These are phyloP conservation scores for Synaphobranchus kaupii DNA, from an alignment of 2,797 vertebrate genomes.

Conservation along the genomic window DNA sequence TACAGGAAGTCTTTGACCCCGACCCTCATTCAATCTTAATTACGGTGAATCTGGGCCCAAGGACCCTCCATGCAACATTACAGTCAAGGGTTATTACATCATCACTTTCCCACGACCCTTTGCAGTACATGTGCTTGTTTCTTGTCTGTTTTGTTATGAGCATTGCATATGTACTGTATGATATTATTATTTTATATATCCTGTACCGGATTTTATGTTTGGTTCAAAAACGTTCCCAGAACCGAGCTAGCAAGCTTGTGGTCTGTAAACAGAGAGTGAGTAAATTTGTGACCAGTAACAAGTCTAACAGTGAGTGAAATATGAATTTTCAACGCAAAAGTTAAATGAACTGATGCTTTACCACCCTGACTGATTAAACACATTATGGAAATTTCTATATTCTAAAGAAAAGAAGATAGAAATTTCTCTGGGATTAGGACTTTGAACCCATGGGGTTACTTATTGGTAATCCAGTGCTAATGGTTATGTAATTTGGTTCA, in stretches of 20 bases:
- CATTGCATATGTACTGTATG: not conserved
- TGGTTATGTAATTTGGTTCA: too few species aligned
- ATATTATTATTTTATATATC: not conserved
- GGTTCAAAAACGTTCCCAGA: not conserved
- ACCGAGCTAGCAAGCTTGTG: not conserved
- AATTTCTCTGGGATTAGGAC: too few species aligned
- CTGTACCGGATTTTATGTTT: not conserved
- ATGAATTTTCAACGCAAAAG: not conserved
- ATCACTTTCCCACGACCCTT: not conserved
- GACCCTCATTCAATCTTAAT: not conserved
- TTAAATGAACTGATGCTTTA: not conserved
- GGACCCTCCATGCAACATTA: not conserved
- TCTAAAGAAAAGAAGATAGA: not conserved
- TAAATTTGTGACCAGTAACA: not conserved
- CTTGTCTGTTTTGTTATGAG: too few species aligned
- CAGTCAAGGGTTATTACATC: not conserved
- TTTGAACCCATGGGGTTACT: too few species aligned
- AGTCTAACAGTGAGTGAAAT: not conserved
- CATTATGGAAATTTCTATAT: not conserved
- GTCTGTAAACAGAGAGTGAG: not conserved
- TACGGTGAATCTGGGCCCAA: not conserved
- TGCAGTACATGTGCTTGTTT: not conserved
- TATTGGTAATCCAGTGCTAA: too few species aligned
- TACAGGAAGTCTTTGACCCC: conserved; percentile 1
- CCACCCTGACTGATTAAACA: not conserved